Conservation (phyloP, 2,888 invertebrate species). For the Meiosimyza platycephala region DNA sequence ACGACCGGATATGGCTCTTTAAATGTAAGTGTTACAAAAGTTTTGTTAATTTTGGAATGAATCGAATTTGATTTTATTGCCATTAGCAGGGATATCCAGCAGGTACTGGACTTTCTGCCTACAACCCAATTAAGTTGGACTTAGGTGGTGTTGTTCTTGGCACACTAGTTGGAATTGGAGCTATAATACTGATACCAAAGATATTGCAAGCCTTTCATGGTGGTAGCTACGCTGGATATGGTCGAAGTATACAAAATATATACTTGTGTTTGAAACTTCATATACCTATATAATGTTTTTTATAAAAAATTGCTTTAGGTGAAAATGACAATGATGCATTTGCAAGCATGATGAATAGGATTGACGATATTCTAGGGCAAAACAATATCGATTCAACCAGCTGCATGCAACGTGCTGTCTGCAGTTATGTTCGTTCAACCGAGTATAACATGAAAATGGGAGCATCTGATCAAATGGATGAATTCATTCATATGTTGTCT, state of each 20-base stretch:
- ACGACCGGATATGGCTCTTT: slow-evolving; percentile 65
- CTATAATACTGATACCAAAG: slow-evolving; percentile 83
- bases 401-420: slow-evolving; percentile 78
- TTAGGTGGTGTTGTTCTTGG: slow-evolving; percentile 85
- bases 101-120: slow-evolving; percentile 71
- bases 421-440: slow-evolving; percentile 79
- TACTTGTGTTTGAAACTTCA: not conserved
- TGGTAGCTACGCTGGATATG: slow-evolving; percentile 70
- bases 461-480: slow-evolving; percentile 74
- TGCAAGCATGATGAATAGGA: slow-evolving; percentile 73
- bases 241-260: slow-evolving; percentile 70
- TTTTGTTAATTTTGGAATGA: no score
- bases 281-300: not conserved
- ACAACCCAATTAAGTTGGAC: slow-evolving; percentile 83
- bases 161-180: slow-evolving; percentile 83
- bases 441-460: slow-evolving; percentile 74
- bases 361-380: slow-evolving; percentile 75
- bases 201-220: slow-evolving; percentile 78
- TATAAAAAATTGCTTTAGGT: slow-evolving; percentile 64
- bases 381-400: slow-evolving; percentile 79
- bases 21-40: slow-evolving; percentile 48
- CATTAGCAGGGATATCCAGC: slow-evolving; percentile 64
- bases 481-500: slow-evolving; percentile 72
- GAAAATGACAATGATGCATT: slow-evolving; percentile 71
- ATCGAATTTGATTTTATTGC: not conserved